A percentile compares a stretch with the other conserved stretches of the same genome.
Evolutionary conservation across 1,140 invertebrate genomes (phyloP).

Genomic region (Diorhabda carinulata): DNA sequence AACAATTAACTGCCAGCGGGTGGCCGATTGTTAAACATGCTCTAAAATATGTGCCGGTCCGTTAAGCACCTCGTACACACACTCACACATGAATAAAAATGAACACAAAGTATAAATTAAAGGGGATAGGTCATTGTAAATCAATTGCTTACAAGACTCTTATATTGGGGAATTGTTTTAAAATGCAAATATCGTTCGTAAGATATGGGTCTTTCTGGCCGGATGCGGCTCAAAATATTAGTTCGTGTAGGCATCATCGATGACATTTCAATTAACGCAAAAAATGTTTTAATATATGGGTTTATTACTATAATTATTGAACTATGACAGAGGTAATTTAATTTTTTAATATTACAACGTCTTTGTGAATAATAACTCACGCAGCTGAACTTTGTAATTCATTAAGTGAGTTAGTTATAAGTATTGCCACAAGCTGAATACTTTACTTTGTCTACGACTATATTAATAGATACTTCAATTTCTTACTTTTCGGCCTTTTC

Average conservation of each 20-base stretch:
- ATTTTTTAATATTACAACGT: too few species aligned
- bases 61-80: background rate
- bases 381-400: too few species aligned
- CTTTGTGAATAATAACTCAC: too few species aligned
- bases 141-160: conserved; percentile 13
- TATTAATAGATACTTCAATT: too few species aligned
- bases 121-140: conserved; percentile 19
- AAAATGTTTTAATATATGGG: background rate
- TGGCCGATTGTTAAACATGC: conserved; percentile 17
- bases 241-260: background rate
- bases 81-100: background rate
- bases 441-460: too few species aligned
- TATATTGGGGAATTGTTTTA: conserved; percentile 11
- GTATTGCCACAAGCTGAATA: too few species aligned
- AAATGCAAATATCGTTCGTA: conserved; percentile 4
- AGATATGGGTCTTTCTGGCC: background rate
- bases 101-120: conserved; percentile 18
- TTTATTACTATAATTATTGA: too few species aligned
- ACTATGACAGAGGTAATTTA: too few species aligned
- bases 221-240: background rate
- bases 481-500: too few species aligned
- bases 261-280: background rate
- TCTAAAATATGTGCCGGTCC: conserved; percentile 14
- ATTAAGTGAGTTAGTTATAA: too few species aligned
- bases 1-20: conserved; percentile 18